Conservation (phyloP, 2,113 vertebrate species). For the Plotosus lineatus region DNA sequence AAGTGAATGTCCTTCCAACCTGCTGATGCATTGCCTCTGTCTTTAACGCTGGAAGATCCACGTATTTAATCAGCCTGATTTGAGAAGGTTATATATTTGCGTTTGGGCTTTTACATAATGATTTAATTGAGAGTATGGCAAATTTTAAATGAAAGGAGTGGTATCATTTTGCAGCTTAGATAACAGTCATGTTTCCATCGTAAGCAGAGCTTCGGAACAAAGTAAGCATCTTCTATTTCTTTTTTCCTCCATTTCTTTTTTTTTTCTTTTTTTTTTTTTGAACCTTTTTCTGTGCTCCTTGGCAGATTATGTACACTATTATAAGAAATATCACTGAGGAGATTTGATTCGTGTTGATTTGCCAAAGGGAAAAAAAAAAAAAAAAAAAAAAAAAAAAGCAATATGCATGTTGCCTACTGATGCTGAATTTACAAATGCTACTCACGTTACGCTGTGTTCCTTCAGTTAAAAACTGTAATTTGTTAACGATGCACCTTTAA, state of each 20-base stretch:
- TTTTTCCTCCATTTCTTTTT: not conserved
- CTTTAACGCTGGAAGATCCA: constrained; percentile 41
- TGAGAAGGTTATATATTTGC: not conserved
- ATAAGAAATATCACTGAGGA: not conserved
- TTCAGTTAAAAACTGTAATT: not conserved
- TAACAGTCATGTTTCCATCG: not conserved
- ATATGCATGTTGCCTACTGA: not conserved
- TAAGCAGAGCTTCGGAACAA: not conserved
- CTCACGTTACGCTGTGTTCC: not conserved
- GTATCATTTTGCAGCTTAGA: not conserved
- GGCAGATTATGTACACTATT: not conserved
- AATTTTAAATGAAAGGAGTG: not conserved
- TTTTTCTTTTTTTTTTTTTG: not conserved
- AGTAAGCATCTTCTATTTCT: not conserved
- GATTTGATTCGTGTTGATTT: not conserved
- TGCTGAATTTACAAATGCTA: constrained; percentile 11
- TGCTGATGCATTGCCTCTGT: constrained; percentile 52
- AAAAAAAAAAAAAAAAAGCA: not conserved
- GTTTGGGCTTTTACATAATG: constrained; percentile 15
- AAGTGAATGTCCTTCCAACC: constrained; percentile 57
- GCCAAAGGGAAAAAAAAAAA: not conserved
- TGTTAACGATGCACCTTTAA: not conserved
- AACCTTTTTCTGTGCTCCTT: constrained; percentile 8
- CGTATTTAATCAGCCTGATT: not conserved
- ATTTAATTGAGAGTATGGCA: not conserved